Evolutionary conservation across 2,113 vertebrate genomes (phyloP).

Genomic region (Sialia sialis): DNA sequence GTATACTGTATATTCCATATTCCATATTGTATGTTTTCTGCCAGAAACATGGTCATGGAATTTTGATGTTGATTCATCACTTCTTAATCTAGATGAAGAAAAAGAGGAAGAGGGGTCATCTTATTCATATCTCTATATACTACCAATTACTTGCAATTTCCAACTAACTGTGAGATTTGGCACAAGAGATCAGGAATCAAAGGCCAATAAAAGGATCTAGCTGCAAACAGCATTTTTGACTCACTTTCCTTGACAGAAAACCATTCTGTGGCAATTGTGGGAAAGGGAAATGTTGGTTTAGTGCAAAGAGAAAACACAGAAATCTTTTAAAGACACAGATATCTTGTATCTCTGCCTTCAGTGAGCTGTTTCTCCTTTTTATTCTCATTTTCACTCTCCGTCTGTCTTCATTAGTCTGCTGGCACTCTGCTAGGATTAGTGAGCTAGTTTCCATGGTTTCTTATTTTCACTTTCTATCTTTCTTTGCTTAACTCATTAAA

Average conservation of each 20-base stretch:
- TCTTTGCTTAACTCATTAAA: conserved; percentile 75
- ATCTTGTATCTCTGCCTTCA: conserved; percentile 23
- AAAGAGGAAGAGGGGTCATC: background rate
- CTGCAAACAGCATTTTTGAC: background rate
- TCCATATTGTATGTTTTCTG: background rate
- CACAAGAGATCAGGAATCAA: background rate
- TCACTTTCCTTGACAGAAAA: background rate
- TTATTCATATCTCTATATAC: background rate
- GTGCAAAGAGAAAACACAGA: background rate
- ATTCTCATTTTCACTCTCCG: conserved; percentile 66
- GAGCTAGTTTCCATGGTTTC: conserved; percentile 73
- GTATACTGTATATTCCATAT: background rate
- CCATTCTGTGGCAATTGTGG: background rate
- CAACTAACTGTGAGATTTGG: background rate
- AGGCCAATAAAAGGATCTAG: background rate
- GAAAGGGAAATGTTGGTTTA: conserved; percentile 7
- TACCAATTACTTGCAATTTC: background rate
- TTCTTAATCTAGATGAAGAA: background rate
- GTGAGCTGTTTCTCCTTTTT: conserved; percentile 38
- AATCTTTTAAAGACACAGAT: conserved; percentile 32
- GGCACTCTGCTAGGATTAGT: conserved; percentile 69
- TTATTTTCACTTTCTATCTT: conserved; percentile 75
- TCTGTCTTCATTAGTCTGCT: conserved; percentile 72
- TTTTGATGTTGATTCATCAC: background rate
- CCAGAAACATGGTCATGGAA: background rate